These are phyloP conservation scores for Anoura caudifer DNA, from an alignment of 2,113 vertebrate species.

Conservation along the genomic window DNA sequence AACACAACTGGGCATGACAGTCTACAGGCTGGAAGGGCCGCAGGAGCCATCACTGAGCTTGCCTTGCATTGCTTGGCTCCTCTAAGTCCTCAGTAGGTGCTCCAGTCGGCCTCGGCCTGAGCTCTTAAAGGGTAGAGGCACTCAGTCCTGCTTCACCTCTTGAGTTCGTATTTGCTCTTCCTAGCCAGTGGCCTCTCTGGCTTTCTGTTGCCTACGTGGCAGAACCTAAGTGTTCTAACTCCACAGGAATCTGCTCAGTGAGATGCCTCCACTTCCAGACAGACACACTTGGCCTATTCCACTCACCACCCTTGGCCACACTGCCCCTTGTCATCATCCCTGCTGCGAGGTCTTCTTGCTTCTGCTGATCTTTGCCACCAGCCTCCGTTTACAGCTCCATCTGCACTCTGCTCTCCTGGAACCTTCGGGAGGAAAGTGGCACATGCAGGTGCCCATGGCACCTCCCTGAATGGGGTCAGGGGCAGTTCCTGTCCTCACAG, in stretches of 20 bases:
- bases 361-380: rapidly evolving
- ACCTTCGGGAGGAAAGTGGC: not conserved
- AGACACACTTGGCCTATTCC: not conserved
- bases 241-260: not conserved
- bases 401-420: not conserved
- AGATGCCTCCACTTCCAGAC: not conserved
- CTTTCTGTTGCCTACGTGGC: not conserved
- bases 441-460: rapidly evolving
- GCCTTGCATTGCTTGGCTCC: not conserved
- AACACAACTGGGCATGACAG: not conserved
- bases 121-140: not conserved
- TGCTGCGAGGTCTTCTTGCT: not conserved
- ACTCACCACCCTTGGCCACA: not conserved
- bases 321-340: too few relatives aligned
- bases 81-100: too few relatives aligned
- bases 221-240: not conserved
- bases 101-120: not conserved
- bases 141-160: not conserved
- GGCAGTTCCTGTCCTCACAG: not conserved
- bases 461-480: not conserved
- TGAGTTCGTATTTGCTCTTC: not conserved
- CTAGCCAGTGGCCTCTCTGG: not conserved
- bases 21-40: not conserved
- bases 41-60: not conserved
- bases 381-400: not conserved